Evolutionary conservation across 2,888 invertebrate genomes (phyloP), one percentile per base, ranked within the genome.

Genomic region (Caenorhabditis plicata): DNA sequence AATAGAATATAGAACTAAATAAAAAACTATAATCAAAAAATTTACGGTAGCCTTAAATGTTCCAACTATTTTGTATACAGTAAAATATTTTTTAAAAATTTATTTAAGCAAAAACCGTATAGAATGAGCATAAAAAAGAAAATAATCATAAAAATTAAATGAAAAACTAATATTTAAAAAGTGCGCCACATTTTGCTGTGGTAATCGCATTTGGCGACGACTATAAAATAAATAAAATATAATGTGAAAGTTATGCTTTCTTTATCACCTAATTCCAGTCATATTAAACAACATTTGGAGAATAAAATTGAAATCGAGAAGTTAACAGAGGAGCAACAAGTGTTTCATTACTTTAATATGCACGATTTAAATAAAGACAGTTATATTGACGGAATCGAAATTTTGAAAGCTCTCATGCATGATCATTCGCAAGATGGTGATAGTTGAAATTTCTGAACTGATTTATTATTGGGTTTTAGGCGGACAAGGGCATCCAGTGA

Each of bases 281-380:
- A 94, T 80, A 91, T 94, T 46, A 88, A 89, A 73, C 92, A 93
- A 80, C 93, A 94, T 82, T 87, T 92, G 85, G 90, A 91, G 50
- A 89, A 92, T 17, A 91, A 92, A 1, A 89, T 93, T 40, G 74
- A 81, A 38, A 71, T 80, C 8, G 92, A 92, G 82, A 90, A 91
- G 0, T 92, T 94, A 92, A 87, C 90, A 0, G 92, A 92, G 56
- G 90, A 92, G 75, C 93, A 94, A 81, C 83, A 93, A 1, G 92
- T 93, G 83, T 94, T 93, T 81, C 92, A 94, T 81, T 94, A 94
- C 81, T 94, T 94, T 83, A 94, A 93, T 83, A 92, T 94, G 91
- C 93, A 94, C 72, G 94, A 94, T 82, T 89, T 92, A 1, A 92
- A 94, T 81, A 91, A 92, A 74, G 93, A 94, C 80, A 92, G 92